Base-by-base conservation (phyloP, 2,797 vertebrate species). In the Falco concolor region DNA sequence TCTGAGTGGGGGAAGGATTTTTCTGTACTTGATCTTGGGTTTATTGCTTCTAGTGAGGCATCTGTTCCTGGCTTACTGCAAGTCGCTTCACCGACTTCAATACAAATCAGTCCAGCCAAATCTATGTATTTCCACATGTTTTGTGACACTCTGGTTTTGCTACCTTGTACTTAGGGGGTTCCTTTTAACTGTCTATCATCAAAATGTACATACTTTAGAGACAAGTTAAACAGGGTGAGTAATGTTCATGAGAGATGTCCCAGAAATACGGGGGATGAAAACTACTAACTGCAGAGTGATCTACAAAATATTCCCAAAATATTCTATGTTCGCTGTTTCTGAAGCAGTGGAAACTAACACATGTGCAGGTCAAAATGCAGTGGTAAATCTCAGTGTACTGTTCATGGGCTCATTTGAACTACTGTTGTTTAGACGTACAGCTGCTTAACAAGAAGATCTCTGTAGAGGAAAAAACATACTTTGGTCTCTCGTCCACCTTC, bases 11-110 rank as follows among this genome's bases (percentile, higher is more conserved):
- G 59, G 49, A 79, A 63, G 47, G 34, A 49, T 69, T 87, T 73
- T 82, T 69, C 44, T 65, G 57, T 74, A 54, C 52, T 76, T 88
- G 28, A 49, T 92, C 30, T 38, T 69, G 40, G 18, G 23, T 79
- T 85, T 91, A 54, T 82, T 72, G 53, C 76, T 82, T 67, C 72
- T 88, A 23, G n/a, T 61, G 79, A 85, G 67, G 44, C 80, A 67
- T 74, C 70, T 94, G 56, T 76, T 76, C 52, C 61, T 70, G 70
- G 42, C 57, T 75, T 67, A 61, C 53, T 82, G 84, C 61, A 53
- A 19, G 42, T 54, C 44, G 63, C 72, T 91, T 80, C 40, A 9
- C 24, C 40, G 63, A 45, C 59, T 67, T 89, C 44, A 30, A 0
- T 49, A 64, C 34, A 64, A 67, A 30, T 57, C 53, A 63, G 44